Evolutionary conservation across 2,888 invertebrate genomes (phyloP), one percentile per base, ranked within the genome.

Genomic region (Eupithecia tripunctaria): DNA sequence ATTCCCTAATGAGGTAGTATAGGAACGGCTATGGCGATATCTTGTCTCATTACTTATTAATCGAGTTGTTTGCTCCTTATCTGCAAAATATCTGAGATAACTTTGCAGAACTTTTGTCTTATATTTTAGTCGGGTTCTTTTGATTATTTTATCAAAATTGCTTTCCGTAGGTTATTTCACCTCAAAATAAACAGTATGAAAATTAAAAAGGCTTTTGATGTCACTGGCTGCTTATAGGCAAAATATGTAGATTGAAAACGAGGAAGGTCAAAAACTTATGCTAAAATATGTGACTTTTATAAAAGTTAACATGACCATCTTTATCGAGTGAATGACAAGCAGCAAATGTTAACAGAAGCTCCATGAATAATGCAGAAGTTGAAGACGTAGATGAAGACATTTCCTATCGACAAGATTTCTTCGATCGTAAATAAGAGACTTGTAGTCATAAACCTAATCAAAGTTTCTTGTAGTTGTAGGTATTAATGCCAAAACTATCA

Each of bases 361-460:
- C 75, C 68, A 70, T 75, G 68, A 79, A 79, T 71, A 80, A 76
- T 79, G 77, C 75, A 67, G 72, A 73, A 65, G 73, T 68, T 69
- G 72, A 73, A 65, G 73, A 67, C 68, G 59, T 47, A 29, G 60
- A 68, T 68, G 43, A 47, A 68, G 72, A 65, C 59, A 68, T 72
- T 47, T 68, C 63, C n/a, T 18, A 7, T 15, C 43, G 64, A 65
- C 68, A 41, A 38, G 63, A 72, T 60, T 72, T 68, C 65, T 68
- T 66, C 18, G 25, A 47, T 68, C 72, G 65, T 68, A 72, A 72
- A 60, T 68, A 68, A 68, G 14, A 36, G 32, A 43, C 29, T 32
- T 2, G 38, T 32, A 43, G 65, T 62, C 66, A 62, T 62, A 47
- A 65, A 69, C 63, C 70, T 63, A n/a, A 67, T 25, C 51, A 43